These are phyloP conservation scores for Trissolcus basalis DNA, from an alignment of 1,140 invertebrate species.

Conservation along the genomic window DNA sequence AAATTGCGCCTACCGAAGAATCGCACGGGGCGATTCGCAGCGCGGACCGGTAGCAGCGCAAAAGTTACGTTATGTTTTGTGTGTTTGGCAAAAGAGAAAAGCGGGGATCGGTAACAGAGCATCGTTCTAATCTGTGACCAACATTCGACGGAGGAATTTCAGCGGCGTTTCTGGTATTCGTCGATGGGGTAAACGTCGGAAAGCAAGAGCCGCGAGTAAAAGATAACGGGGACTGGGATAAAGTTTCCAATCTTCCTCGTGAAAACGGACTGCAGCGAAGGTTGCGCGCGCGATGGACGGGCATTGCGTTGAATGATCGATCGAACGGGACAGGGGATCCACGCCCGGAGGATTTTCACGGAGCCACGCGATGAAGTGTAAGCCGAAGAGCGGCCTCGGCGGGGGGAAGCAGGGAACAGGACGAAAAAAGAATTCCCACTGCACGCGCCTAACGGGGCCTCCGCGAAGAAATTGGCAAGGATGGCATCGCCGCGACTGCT, in stretches of 20 bases:
- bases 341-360: slow-evolving; percentile 64
- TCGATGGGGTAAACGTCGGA: slow-evolving; percentile 46
- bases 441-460: slow-evolving; percentile 61
- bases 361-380: slow-evolving; percentile 56
- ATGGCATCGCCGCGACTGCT: slow-evolving; percentile 50
- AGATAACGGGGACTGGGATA: slow-evolving; percentile 50
- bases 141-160: slow-evolving; percentile 43
- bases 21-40: too few relatives aligned
- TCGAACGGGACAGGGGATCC: slow-evolving; percentile 59
- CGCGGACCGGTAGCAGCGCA: too few relatives aligned
- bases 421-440: slow-evolving; percentile 58
- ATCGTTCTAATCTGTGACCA: slow-evolving; percentile 31
- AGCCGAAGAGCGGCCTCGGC: slow-evolving; percentile 37
- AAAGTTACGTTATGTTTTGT: too few relatives aligned
- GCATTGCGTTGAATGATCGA: slow-evolving; percentile 56
- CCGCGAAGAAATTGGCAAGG: slow-evolving; percentile 57
- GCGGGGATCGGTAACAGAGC: too few relatives aligned
- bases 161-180: slow-evolving; percentile 42
- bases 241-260: slow-evolving; percentile 53
- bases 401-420: slow-evolving; percentile 31
- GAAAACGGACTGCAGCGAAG: slow-evolving; percentile 52
- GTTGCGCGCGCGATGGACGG: slow-evolving; percentile 45
- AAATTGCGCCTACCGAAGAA: too few relatives aligned
- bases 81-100: too few relatives aligned
- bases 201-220: slow-evolving; percentile 55